Evolutionary conservation across 2,797 vertebrate species (phyloP), one percentile per base, ranked within the genome.

Genomic region (Miichthys miiuy): DNA sequence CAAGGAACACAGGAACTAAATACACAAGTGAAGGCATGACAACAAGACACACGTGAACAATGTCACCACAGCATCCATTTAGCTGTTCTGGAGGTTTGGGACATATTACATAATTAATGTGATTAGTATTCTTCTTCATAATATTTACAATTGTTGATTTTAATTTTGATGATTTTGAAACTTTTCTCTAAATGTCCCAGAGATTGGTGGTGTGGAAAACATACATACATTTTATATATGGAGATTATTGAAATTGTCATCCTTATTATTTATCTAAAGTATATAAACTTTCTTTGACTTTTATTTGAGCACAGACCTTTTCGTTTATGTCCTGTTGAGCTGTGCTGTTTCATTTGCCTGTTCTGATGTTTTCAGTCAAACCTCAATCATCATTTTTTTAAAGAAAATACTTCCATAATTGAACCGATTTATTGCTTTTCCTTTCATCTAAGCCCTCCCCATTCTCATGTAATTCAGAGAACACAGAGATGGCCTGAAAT

Each of bases 401-500:
- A 64, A 74, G 41, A 23, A 13, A 69, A 38, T 20, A 47, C 42
- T 41, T 41, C 46, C 58, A 56, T 44, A 44, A 72, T 66, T 71
- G 54, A 47, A 56, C 64, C 65, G 6, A 78, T 77, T 80, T 66
- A 75, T 64, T 66, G 27, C 46, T 77, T 80, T 67, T 77, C 41
- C 68, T 84, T 81, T 72, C 66, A 75, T 70, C 54, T 5, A 42
- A 20, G 21, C 50, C 57, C 51, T 47, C 34, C 14, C 25, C 20
- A 6, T 38, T 47, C 25, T 54, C 38, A 57, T 77, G 47, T 82
- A 72, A 79, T 23, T 52, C 55, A 41, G 48, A 58, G 41, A 77
- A 82, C 74, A 78, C 60, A 55, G 63, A 81, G 71, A 79, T 27
- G 71, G 47, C 17, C 75, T 85, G 71, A 85, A 91, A 90, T 85